These are phyloP conservation scores for Caenorhabditis parvicauda DNA, from an alignment of 2,888 invertebrate species.

Conservation along the genomic window DNA sequence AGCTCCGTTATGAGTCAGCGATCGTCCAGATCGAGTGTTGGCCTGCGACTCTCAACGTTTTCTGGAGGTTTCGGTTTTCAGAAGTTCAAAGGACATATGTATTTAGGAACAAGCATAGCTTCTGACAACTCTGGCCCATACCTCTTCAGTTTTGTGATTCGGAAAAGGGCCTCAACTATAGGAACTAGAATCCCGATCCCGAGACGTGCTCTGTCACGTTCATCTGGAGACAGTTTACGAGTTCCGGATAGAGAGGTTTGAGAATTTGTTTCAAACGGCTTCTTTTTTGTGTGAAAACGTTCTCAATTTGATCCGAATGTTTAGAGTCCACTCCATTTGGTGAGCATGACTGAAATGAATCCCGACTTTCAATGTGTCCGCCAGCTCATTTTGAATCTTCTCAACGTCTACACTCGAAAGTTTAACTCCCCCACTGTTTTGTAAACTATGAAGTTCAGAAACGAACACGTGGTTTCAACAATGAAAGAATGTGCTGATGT, in stretches of 20 bases:
- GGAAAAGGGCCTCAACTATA: slow-evolving; percentile 61
- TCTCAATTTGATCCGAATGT: no score
- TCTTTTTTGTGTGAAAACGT: no score
- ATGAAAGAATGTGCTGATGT: slow-evolving; percentile 57
- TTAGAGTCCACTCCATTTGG: slow-evolving; percentile 53
- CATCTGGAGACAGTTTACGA: slow-evolving; percentile 57
- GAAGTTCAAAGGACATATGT: neutral
- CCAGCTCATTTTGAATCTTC: slow-evolving; percentile 56
- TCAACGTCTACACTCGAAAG: slow-evolving; percentile 51
- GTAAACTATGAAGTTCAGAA: slow-evolving; percentile 20
- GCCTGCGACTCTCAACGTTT: slow-evolving; percentile 58
- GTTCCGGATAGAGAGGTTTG: slow-evolving; percentile 62
- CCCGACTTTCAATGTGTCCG: slow-evolving; percentile 62
- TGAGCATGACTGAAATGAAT: slow-evolving; percentile 59
- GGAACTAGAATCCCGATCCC: slow-evolving; percentile 60
- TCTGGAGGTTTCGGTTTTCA: slow-evolving; percentile 37
- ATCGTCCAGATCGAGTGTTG: slow-evolving; percentile 55
- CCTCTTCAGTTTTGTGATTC: slow-evolving; percentile 58
- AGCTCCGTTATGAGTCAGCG: slow-evolving; percentile 59
- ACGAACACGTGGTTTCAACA: slow-evolving; percentile 49
- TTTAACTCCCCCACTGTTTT: neutral
- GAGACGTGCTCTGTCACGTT: slow-evolving; percentile 53
- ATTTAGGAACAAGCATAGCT: slow-evolving; percentile 57
- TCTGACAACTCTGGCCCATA: slow-evolving; percentile 62
- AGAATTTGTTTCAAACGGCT: slow-evolving; percentile 24